Conservation (phyloP, 2,888 invertebrate species). For the Epinotia brunnichana region DNA sequence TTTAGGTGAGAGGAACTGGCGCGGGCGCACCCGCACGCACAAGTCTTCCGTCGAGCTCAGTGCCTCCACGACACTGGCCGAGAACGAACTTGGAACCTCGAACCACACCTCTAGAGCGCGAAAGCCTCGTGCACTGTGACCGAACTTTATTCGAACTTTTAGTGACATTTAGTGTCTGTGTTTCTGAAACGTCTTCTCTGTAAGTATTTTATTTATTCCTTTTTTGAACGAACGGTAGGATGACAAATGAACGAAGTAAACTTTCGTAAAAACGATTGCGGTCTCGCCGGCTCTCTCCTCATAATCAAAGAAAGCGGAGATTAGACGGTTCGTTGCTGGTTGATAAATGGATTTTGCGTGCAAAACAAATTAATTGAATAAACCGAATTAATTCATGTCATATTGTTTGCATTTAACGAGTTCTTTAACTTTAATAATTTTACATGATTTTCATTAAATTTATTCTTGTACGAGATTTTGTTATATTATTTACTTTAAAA, state of each 20-base stretch:
- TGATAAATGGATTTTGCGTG: constrained; percentile 53
- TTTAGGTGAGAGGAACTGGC: constrained; percentile 71
- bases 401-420: too few species aligned
- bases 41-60: constrained; percentile 77
- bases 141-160: constrained; percentile 58
- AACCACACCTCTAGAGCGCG: constrained; percentile 57
- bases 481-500: not conserved
- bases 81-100: constrained; percentile 77
- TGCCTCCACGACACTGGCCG: constrained; percentile 76
- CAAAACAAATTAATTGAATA: constrained; percentile 38
- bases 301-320: constrained; percentile 62
- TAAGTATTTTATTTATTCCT: constrained; percentile 55
- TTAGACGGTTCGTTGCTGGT: constrained; percentile 52
- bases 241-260: constrained; percentile 47
- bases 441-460: not conserved
- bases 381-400: not conserved
- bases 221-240: constrained; percentile 36
- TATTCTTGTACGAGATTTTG: not conserved
- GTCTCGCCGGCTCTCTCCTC: constrained; percentile 60
- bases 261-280: constrained; percentile 57
- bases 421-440: too few species aligned
- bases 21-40: constrained; percentile 70
- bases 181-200: constrained; percentile 55
- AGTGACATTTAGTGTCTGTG: constrained; percentile 70
- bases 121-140: constrained; percentile 73